These are phyloP conservation scores for Toxonevra muliebris DNA, from an alignment of 2,888 invertebrate species.

Conservation along the genomic window DNA sequence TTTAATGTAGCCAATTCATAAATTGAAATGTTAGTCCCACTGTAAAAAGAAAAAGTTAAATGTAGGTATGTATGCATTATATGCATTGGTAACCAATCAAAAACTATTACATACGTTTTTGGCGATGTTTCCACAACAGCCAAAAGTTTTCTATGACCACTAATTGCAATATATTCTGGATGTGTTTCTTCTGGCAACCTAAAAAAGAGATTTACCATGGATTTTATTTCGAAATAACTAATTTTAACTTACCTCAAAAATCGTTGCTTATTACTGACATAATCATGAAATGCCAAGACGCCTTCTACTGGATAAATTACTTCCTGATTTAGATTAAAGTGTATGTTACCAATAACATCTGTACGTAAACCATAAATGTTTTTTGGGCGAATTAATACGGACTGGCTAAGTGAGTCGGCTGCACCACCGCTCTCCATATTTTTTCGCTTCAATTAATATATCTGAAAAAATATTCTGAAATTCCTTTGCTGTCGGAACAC, in stretches of 20 bases:
- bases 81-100: background rate
- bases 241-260: constrained; percentile 68
- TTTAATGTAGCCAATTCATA: constrained; percentile 78
- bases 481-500: too few species aligned
- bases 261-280: constrained; percentile 75
- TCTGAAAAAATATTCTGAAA: too few species aligned
- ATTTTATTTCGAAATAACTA: background rate
- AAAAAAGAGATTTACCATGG: constrained; percentile 6
- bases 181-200: constrained; percentile 59
- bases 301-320: constrained; percentile 83
- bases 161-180: constrained; percentile 58
- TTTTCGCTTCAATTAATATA: background rate
- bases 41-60: constrained; percentile 26
- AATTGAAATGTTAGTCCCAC: constrained; percentile 61
- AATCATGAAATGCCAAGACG: constrained; percentile 79
- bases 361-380: constrained; percentile 62
- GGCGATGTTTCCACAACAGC: constrained; percentile 56
- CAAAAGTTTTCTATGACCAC: constrained; percentile 58
- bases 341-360: constrained; percentile 73
- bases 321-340: constrained; percentile 78
- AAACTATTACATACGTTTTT: constrained; percentile 44
- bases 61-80: background rate
- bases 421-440: constrained; percentile 23
- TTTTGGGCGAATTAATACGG: constrained; percentile 59
- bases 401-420: constrained; percentile 31